Conservation (phyloP, 1,140 invertebrate species). For the Plodia interpunctella region DNA sequence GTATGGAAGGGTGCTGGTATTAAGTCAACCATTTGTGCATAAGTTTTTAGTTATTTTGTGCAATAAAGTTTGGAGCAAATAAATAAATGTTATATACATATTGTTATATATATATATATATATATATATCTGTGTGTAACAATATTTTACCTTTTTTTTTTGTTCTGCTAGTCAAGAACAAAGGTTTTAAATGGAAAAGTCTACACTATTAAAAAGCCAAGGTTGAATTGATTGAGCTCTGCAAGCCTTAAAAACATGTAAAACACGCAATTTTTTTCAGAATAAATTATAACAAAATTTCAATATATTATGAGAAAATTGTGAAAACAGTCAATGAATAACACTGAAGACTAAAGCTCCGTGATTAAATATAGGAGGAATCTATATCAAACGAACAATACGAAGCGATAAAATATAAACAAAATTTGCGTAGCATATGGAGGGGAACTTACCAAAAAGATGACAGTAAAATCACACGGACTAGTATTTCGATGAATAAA, state of each 20-base stretch:
- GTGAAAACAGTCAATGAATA: background rate
- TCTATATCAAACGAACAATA: background rate
- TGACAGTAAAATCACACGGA: constrained; percentile 51
- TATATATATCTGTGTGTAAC: no score
- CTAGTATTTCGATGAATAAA: constrained; percentile 61
- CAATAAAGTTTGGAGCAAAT: no score
- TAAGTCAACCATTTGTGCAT: no score
- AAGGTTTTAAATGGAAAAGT: no score
- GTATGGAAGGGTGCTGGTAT: no score
- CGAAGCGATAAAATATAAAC: constrained; percentile 3
- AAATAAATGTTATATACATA: no score
- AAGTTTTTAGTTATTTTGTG: no score
- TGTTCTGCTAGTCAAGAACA: no score
- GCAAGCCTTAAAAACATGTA: background rate
- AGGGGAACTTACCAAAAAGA: constrained; percentile 56
- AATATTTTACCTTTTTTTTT: no score
- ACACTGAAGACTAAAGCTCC: no score
- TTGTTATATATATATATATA: no score
- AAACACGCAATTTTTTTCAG: background rate
- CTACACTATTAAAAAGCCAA: background rate
- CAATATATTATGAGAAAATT: background rate
- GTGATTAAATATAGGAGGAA: background rate
- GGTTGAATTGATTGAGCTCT: background rate
- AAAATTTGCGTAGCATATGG: constrained; percentile 38
- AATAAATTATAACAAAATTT: constrained; percentile 1